Conservation (phyloP, 2,888 invertebrate species). For the Scaptomyza flava region DNA sequence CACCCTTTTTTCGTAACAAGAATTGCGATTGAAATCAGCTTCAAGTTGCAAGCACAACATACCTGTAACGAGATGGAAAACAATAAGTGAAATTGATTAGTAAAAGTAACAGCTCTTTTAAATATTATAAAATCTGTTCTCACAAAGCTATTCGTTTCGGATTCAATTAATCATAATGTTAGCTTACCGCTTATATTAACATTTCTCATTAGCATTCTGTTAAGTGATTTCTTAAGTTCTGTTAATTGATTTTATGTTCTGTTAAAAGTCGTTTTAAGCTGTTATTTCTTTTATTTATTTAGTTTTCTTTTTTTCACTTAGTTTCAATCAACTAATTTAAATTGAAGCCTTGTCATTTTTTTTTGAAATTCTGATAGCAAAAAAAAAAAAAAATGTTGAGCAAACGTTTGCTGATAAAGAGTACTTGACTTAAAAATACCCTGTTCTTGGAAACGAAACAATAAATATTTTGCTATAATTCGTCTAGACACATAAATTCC, state of each 20-base stretch:
- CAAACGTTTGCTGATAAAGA: too few species aligned
- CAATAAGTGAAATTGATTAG: background rate
- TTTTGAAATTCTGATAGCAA: too few species aligned
- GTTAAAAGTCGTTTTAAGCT: background rate
- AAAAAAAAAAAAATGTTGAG: too few species aligned
- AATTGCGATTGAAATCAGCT: constrained; percentile 7
- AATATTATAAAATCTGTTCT: background rate
- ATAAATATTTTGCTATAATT: too few species aligned
- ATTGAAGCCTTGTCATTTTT: too few species aligned
- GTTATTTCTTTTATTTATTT: too few species aligned
- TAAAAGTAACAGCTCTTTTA: background rate
- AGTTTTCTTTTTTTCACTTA: too few species aligned
- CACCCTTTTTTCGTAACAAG: background rate
- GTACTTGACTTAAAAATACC: too few species aligned
- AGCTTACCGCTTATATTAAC: background rate
- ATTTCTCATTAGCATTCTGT: background rate
- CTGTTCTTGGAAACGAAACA: too few species aligned
- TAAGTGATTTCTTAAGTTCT: background rate
- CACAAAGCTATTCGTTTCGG: too few species aligned
- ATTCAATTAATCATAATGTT: background rate
- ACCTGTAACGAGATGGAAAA: constrained; percentile 42
- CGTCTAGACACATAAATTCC: background rate
- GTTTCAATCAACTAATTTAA: too few species aligned
- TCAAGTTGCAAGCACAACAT: constrained; percentile 3
- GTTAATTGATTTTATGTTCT: background rate